Evolutionary conservation across 1,140 invertebrate genomes (phyloP).

Genomic region (Mamestra configurata): DNA sequence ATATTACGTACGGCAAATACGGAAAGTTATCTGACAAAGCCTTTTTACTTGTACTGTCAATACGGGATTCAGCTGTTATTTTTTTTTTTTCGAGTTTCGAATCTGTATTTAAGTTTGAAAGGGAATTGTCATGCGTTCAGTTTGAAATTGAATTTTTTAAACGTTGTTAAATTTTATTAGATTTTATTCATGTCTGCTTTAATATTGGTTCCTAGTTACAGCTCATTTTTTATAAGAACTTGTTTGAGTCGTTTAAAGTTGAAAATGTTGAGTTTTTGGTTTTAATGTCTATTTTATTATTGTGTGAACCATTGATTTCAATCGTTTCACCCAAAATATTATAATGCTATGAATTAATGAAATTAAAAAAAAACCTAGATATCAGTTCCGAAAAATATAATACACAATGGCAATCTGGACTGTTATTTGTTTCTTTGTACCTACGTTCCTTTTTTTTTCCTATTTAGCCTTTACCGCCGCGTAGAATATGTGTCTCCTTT

Average conservation of each 20-base stretch:
- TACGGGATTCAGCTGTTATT: conserved; percentile 40
- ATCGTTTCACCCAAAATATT: no score
- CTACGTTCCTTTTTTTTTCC: background rate
- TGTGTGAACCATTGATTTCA: no score
- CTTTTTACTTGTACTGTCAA: conserved; percentile 16
- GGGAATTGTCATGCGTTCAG: background rate
- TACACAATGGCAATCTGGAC: background rate
- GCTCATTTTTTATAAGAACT: no score
- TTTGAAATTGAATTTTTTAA: conserved; percentile 2
- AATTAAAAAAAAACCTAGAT: no score
- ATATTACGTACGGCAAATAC: conserved; percentile 26
- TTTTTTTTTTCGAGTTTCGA: conserved; percentile 9
- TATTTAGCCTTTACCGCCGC: background rate
- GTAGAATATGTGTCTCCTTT: background rate
- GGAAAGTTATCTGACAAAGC: conserved; percentile 18
- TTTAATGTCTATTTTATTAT: no score
- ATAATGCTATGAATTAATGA: no score
- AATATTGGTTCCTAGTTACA: no score
- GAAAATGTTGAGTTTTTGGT: no score
- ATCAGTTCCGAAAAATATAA: no score
- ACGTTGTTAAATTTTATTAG: background rate
- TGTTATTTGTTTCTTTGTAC: background rate
- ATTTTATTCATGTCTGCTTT: no score
- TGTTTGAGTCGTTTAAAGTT: no score
- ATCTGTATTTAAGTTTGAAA: background rate